Conservation (phyloP, 2,113 vertebrate species). For the Eptesicus fuscus region DNA sequence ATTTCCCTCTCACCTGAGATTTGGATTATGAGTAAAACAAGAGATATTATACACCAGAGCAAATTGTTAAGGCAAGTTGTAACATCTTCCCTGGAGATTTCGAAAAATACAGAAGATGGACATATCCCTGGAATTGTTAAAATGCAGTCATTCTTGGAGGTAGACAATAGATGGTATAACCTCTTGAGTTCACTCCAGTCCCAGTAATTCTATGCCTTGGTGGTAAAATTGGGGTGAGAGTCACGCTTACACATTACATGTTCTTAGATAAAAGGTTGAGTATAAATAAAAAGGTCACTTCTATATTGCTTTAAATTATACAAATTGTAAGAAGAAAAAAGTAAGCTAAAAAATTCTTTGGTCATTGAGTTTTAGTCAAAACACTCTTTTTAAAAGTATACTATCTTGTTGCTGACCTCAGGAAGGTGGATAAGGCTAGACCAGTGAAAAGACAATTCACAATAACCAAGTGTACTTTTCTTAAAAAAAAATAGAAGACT, state of each 20-base stretch:
- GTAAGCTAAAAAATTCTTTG: not conserved
- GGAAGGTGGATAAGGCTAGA: not conserved
- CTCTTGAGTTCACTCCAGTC: conserved; percentile 20
- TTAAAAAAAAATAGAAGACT: not conserved
- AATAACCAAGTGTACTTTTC: not conserved
- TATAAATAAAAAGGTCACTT: conserved; percentile 40
- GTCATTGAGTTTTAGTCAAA: conserved; percentile 33
- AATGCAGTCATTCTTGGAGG: conserved; percentile 3
- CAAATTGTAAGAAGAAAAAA: conserved; percentile 3
- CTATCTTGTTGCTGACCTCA: not conserved
- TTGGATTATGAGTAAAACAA: conserved; percentile 40
- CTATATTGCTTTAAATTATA: conserved; percentile 35
- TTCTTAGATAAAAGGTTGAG: conserved; percentile 31
- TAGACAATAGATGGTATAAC: not conserved
- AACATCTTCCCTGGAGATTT: conserved; percentile 33
- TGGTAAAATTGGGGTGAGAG: conserved; percentile 24
- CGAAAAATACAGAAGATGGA: conserved; percentile 27
- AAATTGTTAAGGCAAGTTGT: conserved; percentile 10
- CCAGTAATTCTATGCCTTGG: not conserved
- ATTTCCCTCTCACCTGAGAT: conserved; percentile 18
- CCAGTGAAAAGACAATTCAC: not conserved
- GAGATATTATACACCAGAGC: not conserved
- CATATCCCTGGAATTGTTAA: conserved; percentile 8
- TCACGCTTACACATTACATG: not conserved
- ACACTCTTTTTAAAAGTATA: not conserved